Evolutionary conservation across 2,113 vertebrate genomes (phyloP).

Genomic region (Prietella phreatophila): DNA sequence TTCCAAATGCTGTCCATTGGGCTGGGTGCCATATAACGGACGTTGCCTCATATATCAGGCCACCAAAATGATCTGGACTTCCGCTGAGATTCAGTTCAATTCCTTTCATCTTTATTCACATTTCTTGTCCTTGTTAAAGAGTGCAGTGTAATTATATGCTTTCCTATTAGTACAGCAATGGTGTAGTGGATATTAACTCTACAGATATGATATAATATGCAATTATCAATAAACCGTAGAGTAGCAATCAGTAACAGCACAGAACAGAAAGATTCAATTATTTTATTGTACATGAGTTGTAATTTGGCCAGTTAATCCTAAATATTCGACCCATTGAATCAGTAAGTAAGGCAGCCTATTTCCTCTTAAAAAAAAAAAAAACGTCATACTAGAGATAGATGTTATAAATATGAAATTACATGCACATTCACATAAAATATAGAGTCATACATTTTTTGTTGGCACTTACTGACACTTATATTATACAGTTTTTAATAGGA

Average conservation of each 20-base stretch:
- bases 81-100: constrained; percentile 22
- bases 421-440: neutral
- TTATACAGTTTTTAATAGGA: too few species aligned
- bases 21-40: neutral
- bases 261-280: neutral
- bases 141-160: neutral
- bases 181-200: neutral
- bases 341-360: neutral
- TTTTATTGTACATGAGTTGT: neutral
- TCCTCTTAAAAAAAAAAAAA: neutral
- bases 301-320: neutral
- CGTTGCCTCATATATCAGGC: constrained; percentile 12
- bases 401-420: neutral
- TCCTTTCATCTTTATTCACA: neutral
- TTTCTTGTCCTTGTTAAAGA: neutral
- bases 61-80: neutral
- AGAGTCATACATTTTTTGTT: too few species aligned
- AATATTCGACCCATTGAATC: too few species aligned
- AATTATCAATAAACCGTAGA: neutral
- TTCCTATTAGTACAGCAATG: neutral
- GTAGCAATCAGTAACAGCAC: neutral
- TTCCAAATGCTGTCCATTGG: neutral
- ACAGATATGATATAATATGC: neutral
- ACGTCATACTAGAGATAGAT: neutral
- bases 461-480: too few species aligned